These are phyloP conservation scores for Heterochromis multidens DNA, from an alignment of 2,113 vertebrate species.

Conservation along the genomic window DNA sequence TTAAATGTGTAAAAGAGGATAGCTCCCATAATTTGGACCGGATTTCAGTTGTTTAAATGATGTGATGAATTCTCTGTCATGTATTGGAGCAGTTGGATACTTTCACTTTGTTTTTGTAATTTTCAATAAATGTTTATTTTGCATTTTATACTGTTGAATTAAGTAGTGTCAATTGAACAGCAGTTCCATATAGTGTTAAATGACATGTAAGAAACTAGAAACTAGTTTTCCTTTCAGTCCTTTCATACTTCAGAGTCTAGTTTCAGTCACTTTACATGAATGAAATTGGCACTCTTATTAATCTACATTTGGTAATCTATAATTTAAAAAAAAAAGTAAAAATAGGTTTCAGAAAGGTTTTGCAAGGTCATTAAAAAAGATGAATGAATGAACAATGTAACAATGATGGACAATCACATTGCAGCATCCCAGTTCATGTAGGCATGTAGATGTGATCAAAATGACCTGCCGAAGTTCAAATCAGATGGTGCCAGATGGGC, in stretches of 20 bases:
- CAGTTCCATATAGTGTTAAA: not conserved
- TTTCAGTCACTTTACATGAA: not conserved
- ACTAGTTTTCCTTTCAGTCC: not conserved
- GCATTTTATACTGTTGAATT: not conserved
- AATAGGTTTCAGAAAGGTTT: not conserved
- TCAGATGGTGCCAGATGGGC: fast-evolving
- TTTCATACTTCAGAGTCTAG: not conserved
- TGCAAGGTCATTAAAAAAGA: not conserved
- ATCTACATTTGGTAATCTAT: not conserved
- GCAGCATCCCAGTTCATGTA: no score
- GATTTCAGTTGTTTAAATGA: not conserved
- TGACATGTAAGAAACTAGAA: fast-evolving
- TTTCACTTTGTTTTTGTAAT: not conserved
- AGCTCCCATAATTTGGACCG: not conserved
- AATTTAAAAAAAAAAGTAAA: not conserved
- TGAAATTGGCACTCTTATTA: not conserved
- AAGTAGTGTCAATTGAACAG: not conserved
- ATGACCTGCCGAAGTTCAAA: not conserved
- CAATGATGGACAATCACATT: no score
- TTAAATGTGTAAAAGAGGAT: not conserved
- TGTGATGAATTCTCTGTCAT: not conserved
- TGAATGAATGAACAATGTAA: no score
- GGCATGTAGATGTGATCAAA: no score
- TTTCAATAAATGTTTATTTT: not conserved
- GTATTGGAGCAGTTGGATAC: not conserved